Evolutionary conservation across 2,797 vertebrate species (phyloP).

Genomic region (Sebastes umbrosus): DNA sequence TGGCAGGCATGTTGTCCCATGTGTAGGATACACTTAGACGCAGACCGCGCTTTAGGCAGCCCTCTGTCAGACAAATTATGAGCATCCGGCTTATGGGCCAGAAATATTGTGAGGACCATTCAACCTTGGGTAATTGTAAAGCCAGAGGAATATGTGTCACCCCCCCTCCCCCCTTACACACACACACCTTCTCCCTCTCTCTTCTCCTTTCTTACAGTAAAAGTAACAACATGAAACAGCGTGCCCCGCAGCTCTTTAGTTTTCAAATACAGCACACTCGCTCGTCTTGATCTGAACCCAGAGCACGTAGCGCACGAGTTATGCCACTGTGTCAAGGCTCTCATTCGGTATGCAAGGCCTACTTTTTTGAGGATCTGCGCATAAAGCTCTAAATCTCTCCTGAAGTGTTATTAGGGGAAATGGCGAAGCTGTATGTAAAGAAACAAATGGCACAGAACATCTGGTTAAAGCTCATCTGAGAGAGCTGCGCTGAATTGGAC

Average conservation of each 20-base stretch:
- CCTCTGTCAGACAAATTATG: constrained; percentile 53
- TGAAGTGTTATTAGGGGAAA: constrained; percentile 69
- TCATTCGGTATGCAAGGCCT: constrained; percentile 66
- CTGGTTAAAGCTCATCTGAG: constrained; percentile 67
- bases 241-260: constrained; percentile 69
- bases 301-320: constrained; percentile 70
- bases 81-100: constrained; percentile 35
- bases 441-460: constrained; percentile 75
- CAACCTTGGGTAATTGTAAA: constrained; percentile 64
- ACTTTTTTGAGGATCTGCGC: constrained; percentile 39
- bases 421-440: constrained; percentile 51
- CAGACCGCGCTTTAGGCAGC: constrained; percentile 44
- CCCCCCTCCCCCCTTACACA: not conserved
- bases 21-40: constrained; percentile 3
- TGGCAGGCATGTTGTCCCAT: constrained; percentile 15
- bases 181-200: constrained; percentile 35
- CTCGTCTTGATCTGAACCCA: constrained; percentile 68
- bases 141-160: constrained; percentile 63
- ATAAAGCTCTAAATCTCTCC: constrained; percentile 72
- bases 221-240: constrained; percentile 70
- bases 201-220: constrained; percentile 50
- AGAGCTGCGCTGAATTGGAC: constrained; percentile 57
- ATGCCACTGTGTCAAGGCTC: constrained; percentile 64
- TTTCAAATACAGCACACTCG: constrained; percentile 61
- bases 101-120: constrained; percentile 59